Conservation (phyloP, 2,113 vertebrate species). For the Delphinapterus leucas region DNA sequence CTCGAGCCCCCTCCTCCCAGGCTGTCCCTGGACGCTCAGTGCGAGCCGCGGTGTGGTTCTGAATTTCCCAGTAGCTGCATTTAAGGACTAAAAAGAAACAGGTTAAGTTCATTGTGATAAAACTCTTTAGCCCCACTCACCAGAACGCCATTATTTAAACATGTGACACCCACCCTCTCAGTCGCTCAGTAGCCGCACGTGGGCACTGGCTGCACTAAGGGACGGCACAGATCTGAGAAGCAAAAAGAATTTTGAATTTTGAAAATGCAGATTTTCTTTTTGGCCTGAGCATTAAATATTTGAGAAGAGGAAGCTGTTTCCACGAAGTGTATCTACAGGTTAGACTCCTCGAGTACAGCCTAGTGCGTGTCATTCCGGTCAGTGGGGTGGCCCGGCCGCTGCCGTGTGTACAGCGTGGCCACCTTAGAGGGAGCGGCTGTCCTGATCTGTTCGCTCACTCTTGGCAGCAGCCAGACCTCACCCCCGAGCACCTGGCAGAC, state of each 20-base stretch:
- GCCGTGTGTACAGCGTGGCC: fast-evolving
- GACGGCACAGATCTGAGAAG: not conserved
- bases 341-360: not conserved
- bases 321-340: fast-evolving
- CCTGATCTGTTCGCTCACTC: not conserved
- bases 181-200: not conserved
- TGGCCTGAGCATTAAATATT: not conserved
- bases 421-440: fast-evolving
- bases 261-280: not conserved
- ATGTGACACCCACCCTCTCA: not conserved
- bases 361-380: fast-evolving
- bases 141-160: not conserved
- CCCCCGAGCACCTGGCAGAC: not conserved
- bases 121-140: not conserved
- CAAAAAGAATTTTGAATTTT: not conserved
- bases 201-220: not conserved
- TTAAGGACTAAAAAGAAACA: not conserved
- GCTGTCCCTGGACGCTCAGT: fast-evolving
- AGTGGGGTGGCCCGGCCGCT: fast-evolving
- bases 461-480: fast-evolving
- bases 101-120: not conserved
- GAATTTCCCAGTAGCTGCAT: not conserved
- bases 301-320: not conserved
- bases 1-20: fast-evolving
- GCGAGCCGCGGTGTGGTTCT: not conserved